Evolutionary conservation across 92 coral and sea anemone genomes (phyloP).

Genomic region (Montipora capitata): DNA sequence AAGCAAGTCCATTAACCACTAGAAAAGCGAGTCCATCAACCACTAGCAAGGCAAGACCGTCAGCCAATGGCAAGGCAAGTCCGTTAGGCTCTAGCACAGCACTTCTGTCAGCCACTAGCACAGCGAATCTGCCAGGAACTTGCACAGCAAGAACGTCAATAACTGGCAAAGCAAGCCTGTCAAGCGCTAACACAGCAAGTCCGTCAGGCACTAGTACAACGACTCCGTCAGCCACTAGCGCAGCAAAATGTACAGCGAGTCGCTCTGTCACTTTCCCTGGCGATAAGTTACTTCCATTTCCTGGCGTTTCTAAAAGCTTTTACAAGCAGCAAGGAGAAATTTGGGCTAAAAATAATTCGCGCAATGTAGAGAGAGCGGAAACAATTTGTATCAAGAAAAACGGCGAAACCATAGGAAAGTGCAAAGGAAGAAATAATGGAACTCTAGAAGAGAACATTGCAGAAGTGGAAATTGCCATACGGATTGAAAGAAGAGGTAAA

Average conservation of each 20-base stretch:
- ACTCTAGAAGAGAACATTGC: constrained; percentile 35
- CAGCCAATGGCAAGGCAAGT: constrained; percentile 1
- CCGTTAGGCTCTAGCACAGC: constrained; percentile 13
- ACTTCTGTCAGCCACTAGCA: constrained; percentile 24
- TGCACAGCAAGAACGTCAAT: constrained; percentile 4
- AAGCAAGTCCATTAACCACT: not conserved
- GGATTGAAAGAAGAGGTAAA: constrained; percentile 25
- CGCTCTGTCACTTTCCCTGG: not conserved
- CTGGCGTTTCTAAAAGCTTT: constrained; percentile 42
- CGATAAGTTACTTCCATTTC: constrained; percentile 31
- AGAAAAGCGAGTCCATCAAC: not conserved
- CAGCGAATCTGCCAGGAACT: not conserved
- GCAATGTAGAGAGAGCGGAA: constrained; percentile 7
- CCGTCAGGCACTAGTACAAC: constrained; percentile 18
- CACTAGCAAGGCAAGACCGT: not conserved
- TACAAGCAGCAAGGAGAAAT: constrained; percentile 36
- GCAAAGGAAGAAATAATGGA: constrained; percentile 18
- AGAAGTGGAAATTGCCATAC: constrained; percentile 29
- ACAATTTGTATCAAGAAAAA: constrained; percentile 25
- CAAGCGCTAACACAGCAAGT: constrained; percentile 12
- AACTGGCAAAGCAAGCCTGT: constrained; percentile 13
- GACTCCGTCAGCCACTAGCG: constrained; percentile 24
- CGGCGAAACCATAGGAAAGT: constrained; percentile 14
- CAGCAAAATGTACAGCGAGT: constrained; percentile 14
- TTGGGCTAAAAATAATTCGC: constrained; percentile 41